Conservation (phyloP, 2,113 vertebrate genomes). For the Misgurnus mizolepis region DNA sequence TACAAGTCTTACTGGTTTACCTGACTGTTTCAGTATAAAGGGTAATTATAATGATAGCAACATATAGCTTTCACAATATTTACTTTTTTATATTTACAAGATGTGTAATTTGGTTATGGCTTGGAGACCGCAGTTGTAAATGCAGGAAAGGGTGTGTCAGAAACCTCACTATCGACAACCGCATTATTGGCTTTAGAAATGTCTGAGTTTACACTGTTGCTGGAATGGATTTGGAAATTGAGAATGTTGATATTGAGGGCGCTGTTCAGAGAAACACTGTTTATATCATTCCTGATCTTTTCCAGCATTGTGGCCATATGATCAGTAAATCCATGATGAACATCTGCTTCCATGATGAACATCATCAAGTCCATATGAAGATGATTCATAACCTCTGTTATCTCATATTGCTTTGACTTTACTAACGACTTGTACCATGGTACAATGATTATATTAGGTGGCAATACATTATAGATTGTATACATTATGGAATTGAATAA, state of each 20-base stretch:
- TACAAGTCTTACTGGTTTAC: no score
- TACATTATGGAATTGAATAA: background rate
- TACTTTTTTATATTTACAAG: background rate
- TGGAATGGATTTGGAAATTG: constrained; percentile 40
- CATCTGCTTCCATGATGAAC: constrained; percentile 53
- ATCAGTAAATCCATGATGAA: constrained; percentile 39
- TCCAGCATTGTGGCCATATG: constrained; percentile 59
- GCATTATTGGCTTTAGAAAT: constrained; percentile 28
- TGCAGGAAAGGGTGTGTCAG: constrained; percentile 28
- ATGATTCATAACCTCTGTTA: constrained; percentile 4
- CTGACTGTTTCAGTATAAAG: no score
- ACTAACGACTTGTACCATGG: background rate
- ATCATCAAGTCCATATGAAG: constrained; percentile 45
- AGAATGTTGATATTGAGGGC: constrained; percentile 48
- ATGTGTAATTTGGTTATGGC: background rate
- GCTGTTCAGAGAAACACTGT: constrained; percentile 53
- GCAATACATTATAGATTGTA: background rate
- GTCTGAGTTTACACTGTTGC: background rate
- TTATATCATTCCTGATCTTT: constrained; percentile 57
- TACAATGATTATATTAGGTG: background rate
- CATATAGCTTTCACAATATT: background rate
- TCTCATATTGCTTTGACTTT: background rate
- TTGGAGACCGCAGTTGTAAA: constrained; percentile 7
- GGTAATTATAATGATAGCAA: background rate
- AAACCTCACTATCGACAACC: constrained; percentile 18